phyloP scores from a whole-genome alignment of 2,888 invertebrate species.

The Hydrotaea cyrtoneurina region DNA sequence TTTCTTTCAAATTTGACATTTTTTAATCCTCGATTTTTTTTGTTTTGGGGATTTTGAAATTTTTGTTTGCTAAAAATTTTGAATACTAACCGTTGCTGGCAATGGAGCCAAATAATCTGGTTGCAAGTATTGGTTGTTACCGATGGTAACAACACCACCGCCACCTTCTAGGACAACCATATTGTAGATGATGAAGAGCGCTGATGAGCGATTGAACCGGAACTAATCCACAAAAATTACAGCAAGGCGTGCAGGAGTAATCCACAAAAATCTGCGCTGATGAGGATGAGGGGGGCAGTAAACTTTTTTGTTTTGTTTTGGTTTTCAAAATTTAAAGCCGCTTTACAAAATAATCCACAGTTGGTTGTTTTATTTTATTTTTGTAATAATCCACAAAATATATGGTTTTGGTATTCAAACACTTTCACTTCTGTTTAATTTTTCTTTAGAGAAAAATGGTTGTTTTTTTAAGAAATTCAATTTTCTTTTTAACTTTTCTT shows the following conservation, averaged over 20 bases:
- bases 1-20: neutral
- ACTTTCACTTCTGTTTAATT: slow-evolving; percentile 37
- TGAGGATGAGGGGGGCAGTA: neutral
- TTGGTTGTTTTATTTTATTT: slow-evolving; percentile 20
- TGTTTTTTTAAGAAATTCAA: slow-evolving; percentile 6
- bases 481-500: slow-evolving; percentile 11
- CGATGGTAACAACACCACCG: slow-evolving; percentile 92
- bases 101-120: slow-evolving; percentile 97
- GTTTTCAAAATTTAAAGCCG: neutral
- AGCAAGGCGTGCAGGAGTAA: slow-evolving; percentile 51
- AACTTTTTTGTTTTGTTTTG: slow-evolving; percentile 37
- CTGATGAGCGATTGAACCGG: slow-evolving; percentile 42
- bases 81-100: slow-evolving; percentile 93
- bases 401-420: slow-evolving; percentile 21
- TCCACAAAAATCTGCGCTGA: slow-evolving; percentile 61
- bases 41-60: too few relatives aligned
- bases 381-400: neutral
- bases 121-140: slow-evolving; percentile 96
- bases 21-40: slow-evolving; percentile 8
- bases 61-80: slow-evolving; percentile 11
- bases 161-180: slow-evolving; percentile 96
- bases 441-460: slow-evolving; percentile 17
- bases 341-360: slow-evolving; percentile 33
- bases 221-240: slow-evolving; percentile 69
- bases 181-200: slow-evolving; percentile 57